Base-by-base conservation (phyloP, 2,888 invertebrate genomes). In the Colletes collaris region DNA sequence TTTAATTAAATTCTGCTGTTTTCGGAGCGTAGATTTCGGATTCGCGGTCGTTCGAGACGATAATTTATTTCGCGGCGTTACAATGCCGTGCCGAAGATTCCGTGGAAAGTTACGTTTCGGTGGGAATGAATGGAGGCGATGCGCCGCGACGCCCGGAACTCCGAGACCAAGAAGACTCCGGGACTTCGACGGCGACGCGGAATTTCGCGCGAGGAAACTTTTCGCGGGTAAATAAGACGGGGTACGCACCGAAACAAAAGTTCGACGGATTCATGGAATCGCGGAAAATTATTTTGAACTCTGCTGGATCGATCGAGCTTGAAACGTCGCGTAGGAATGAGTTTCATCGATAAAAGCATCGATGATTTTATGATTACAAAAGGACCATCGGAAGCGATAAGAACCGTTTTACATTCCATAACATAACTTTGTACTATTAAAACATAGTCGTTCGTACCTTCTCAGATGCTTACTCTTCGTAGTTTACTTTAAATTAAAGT, bases 1-100 rank as follows among this genome's bases (percentile, higher is more conserved):
- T 77, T 77, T 77, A 80, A 80, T 80, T 80, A 80, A 77, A 80
- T 80, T 80, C 80, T 76, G 59, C 62, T 62, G 72, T 77, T 46
- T 77, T 62, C 77, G 44, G 58, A 13, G 65, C 60, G 67, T 76
- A 76, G 76, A 80, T 80, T 80, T 80, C 68, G 65, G 69, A 66
- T 76, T 65, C 52, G 52, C 59, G 59, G 49, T 52, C 59, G 56
- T 50, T 55, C 40, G 49, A 37, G 8, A 66, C 56, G 73, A 80
- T 77, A 77, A 77, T 80, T 80, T 77, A 63, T 66, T 52, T 66
- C 52, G 53, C 52, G 16, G 49, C 72, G 50, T 37, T 44, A 68
- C 71, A 76, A 76, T 71, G 63, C 56, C n/a, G 56, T n/a, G 52
- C 55, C 52, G 16, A 72, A 64, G 79, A 72, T 79, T 70, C 70